These are phyloP conservation scores for Atta texana DNA, from an alignment of 1,140 invertebrate genomes.

Conservation along the genomic window DNA sequence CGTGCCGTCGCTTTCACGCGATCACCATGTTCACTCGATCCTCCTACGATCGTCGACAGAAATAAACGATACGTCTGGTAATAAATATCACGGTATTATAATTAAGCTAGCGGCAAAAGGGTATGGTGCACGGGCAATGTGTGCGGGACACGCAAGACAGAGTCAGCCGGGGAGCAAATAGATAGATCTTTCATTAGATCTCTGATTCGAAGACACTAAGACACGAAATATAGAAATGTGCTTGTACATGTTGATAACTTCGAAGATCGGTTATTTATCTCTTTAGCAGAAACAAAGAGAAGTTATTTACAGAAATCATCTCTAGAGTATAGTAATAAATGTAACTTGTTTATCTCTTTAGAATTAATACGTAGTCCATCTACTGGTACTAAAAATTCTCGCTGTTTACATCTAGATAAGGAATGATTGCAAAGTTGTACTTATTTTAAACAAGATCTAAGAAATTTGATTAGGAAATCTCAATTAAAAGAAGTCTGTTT, in stretches of 20 bases:
- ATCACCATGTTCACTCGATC: slow-evolving; percentile 63
- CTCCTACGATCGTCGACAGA: slow-evolving; percentile 72
- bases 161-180: slow-evolving; percentile 38
- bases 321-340: neutral
- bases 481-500: neutral
- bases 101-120: slow-evolving; percentile 67
- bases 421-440: neutral
- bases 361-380: neutral
- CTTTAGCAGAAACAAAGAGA: neutral
- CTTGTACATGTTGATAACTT: slow-evolving; percentile 18
- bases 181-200: slow-evolving; percentile 11
- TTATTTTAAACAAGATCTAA: neutral
- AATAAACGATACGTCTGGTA: slow-evolving; percentile 72
- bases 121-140: slow-evolving; percentile 62
- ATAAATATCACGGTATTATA: slow-evolving; percentile 76
- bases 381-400: neutral
- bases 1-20: slow-evolving; percentile 62
- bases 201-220: slow-evolving; percentile 19
- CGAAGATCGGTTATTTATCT: neutral
- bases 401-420: neutral
- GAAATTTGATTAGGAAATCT: neutral
- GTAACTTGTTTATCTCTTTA: neutral
- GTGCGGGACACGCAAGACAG: slow-evolving; percentile 61
- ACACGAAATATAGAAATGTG: slow-evolving; percentile 23
- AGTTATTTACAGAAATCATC: neutral